Evolutionary conservation across 2,113 vertebrate genomes (phyloP).

Genomic region (Fregata magnificens): DNA sequence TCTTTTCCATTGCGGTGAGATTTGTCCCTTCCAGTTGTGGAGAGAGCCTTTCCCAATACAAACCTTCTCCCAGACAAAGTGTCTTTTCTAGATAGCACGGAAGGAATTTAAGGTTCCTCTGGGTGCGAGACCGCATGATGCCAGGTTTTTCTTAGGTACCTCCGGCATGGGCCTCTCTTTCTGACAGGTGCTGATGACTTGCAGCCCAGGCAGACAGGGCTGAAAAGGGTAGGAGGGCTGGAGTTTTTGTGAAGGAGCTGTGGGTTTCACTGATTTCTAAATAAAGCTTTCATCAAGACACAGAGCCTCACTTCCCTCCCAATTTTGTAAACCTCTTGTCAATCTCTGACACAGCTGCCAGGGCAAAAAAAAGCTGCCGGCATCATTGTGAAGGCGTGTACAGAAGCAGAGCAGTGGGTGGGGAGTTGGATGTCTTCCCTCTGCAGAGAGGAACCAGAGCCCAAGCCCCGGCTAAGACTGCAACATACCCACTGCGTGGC

Average conservation of each 20-base stretch:
- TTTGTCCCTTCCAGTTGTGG: background rate
- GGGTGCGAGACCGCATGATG: accelerated
- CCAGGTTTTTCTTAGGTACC: background rate
- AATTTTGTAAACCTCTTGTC: conserved; percentile 29
- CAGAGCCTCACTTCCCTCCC: background rate
- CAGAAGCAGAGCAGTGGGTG: background rate
- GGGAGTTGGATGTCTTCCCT: background rate
- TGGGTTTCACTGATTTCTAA: conserved; percentile 33
- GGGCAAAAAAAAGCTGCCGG: background rate
- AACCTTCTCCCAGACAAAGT: background rate
- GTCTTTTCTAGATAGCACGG: background rate
- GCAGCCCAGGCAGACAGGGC: background rate
- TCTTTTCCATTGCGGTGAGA: background rate
- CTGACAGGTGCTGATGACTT: background rate
- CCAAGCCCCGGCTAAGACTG: background rate
- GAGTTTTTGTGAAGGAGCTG: background rate
- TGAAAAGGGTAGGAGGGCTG: background rate
- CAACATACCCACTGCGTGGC: accelerated
- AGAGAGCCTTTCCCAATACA: background rate
- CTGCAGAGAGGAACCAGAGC: background rate
- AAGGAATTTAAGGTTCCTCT: background rate
- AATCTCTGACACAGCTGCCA: conserved; percentile 1
- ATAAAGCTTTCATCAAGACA: conserved; percentile 20
- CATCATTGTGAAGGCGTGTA: background rate
- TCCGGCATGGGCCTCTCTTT: background rate